A percentile compares a stretch with the other conserved stretches of the same genome.
Conservation (phyloP, 2,888 invertebrate species). For the Aradus depressus region DNA sequence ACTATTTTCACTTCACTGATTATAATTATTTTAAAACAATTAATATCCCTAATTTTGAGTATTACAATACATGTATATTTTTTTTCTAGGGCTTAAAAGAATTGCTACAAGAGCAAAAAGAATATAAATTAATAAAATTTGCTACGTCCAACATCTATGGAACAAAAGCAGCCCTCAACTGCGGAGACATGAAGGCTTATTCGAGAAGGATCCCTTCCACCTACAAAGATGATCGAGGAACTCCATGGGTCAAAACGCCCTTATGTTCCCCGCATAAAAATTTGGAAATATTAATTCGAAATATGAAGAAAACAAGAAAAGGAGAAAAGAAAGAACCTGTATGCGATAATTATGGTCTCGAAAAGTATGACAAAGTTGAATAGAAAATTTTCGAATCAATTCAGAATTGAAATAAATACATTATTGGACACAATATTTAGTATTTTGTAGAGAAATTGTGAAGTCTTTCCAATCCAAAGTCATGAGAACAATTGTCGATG, state of each 20-base stretch:
- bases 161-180: slow-evolving; percentile 7
- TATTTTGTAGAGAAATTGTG: too few relatives aligned
- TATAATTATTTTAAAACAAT: too few relatives aligned
- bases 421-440: too few relatives aligned
- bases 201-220: background rate
- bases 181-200: background rate
- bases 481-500: too few relatives aligned
- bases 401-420: too few relatives aligned
- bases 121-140: slow-evolving; percentile 8
- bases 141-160: slow-evolving; percentile 8
- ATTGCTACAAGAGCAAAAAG: background rate
- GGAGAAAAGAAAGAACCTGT: slow-evolving; percentile 12
- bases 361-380: slow-evolving; percentile 19
- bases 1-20: too few relatives aligned
- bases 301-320: slow-evolving; percentile 5
- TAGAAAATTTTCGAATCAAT: too few relatives aligned
- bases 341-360: slow-evolving; percentile 20
- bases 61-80: too few relatives aligned
- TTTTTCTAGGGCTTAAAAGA: background rate
- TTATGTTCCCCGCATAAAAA: slow-evolving; percentile 14
- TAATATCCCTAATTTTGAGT: too few relatives aligned
- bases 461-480: too few relatives aligned
- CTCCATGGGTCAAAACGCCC: slow-evolving; percentile 15
- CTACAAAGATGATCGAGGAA: slow-evolving; percentile 14
- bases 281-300: slow-evolving; percentile 5